Percentiles rank a stretch among this genome's conserved stretches.
These are phyloP conservation scores for Kuschelorhynchus macadamiae DNA, from an alignment of 2,888 invertebrate genomes.

Conservation along the genomic window DNA sequence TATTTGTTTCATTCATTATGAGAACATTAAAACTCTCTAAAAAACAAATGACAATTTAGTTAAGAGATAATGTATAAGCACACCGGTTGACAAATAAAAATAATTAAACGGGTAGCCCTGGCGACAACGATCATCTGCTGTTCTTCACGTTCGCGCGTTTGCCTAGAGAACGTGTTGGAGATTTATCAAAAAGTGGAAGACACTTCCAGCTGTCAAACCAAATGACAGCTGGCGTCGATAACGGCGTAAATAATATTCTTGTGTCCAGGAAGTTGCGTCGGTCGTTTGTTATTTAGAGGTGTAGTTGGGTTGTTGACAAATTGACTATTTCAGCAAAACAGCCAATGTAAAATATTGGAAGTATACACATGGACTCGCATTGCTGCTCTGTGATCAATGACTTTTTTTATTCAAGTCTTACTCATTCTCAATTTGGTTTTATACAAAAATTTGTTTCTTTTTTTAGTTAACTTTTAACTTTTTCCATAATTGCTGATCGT, in stretches of 20 bases:
- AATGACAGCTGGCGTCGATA: constrained; percentile 44
- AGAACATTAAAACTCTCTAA: constrained; percentile 18
- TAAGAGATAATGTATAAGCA: constrained; percentile 6
- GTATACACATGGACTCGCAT: too few relatives aligned
- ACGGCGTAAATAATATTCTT: constrained; percentile 35
- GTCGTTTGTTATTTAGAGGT: constrained; percentile 31
- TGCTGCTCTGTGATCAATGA: too few relatives aligned
- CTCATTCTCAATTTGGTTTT: too few relatives aligned
- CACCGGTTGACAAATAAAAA: constrained; percentile 34
- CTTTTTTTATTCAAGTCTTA: too few relatives aligned
- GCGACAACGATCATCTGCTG: constrained; percentile 36
- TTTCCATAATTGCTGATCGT: too few relatives aligned
- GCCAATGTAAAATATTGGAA: too few relatives aligned
- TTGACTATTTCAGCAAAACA: not conserved
- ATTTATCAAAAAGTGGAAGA: constrained; percentile 47
- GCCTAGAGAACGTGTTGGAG: constrained; percentile 38
- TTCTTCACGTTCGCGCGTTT: constrained; percentile 39
- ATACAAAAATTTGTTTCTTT: too few relatives aligned
- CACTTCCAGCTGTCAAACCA: constrained; percentile 39
- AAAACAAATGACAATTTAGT: constrained; percentile 20
- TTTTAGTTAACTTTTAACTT: too few relatives aligned
- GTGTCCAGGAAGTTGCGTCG: constrained; percentile 21
- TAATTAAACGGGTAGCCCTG: constrained; percentile 40
- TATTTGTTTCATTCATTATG: too few relatives aligned
- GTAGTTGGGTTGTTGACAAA: constrained; percentile 4